Evolutionary conservation across 2,888 invertebrate genomes (phyloP), one percentile per base, ranked within the genome.

Genomic region (Nowickia ferox): DNA sequence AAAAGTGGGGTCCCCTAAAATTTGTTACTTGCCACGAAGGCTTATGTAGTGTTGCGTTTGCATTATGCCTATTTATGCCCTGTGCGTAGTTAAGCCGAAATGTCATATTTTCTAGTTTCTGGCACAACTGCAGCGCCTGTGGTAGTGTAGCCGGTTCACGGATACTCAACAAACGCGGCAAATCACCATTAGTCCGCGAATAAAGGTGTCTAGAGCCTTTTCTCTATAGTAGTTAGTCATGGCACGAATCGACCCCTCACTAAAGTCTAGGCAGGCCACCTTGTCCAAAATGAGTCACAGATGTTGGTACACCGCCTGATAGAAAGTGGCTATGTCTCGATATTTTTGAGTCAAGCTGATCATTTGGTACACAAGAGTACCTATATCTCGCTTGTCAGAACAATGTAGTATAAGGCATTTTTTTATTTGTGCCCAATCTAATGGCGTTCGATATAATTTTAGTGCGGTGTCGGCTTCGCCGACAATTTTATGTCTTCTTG

Each of bases 281-380:
- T 61, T 61, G 17, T 40, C 17, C 17, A 61, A 40, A 3, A 61
- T 61, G 10, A 11, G 84, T n/a, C n/a, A 77, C 0, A 80, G 22
- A 15, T 81, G 76, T 0, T 61, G 63, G 44, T 84, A 74, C 6
- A 84, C 79, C 1, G 51, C 17, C 51, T 82, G 85, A n/a, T 87
- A 84, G 17, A 82, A 87, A n/a, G n/a, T n/a, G n/a, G n/a, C n/a
- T n/a, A n/a, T n/a, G 15, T 82, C 86, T 48, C 76, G 75, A 10
- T 76, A 46, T 8, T 30, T n/a, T 19, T 75, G 51, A 22, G 61
- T 38, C 2, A 59, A 42, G 9, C 38, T 30, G 3, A 59, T 59
- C 72, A 72, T 72, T 19, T 72, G 72, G 22, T 72, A 61, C 9
- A 59, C 72, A 4, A 72, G 13, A 13, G 59, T 72, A 38, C 57